Conservation (phyloP, 1,140 invertebrate species). For the Ips nitidus region DNA sequence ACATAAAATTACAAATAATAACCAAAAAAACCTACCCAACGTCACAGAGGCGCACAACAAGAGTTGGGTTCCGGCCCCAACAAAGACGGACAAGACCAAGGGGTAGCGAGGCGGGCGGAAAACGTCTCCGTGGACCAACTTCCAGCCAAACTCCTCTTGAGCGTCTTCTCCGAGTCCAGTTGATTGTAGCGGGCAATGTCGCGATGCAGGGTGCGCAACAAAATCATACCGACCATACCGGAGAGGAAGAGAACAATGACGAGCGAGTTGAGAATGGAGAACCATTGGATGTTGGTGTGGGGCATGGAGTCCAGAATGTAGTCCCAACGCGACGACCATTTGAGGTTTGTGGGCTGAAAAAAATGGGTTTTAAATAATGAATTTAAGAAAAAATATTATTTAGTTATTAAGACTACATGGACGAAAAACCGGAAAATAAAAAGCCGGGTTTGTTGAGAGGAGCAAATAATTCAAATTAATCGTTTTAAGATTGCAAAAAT, state of each 20-base stretch:
- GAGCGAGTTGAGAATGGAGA: slow-evolving; percentile 88
- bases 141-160: slow-evolving; percentile 97
- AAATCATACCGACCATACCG: slow-evolving; percentile 99
- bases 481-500: too few species aligned
- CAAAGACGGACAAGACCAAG: slow-evolving; percentile 92
- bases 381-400: too few species aligned
- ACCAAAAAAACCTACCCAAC: slow-evolving; percentile 84
- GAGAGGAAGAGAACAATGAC: slow-evolving; percentile 91
- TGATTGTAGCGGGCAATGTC: slow-evolving; percentile 99
- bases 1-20: too few species aligned
- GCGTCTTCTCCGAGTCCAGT: slow-evolving; percentile 95
- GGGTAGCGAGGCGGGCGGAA: slow-evolving; percentile 93
- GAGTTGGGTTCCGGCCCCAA: slow-evolving; percentile 95
- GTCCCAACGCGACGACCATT: slow-evolving; percentile 99
- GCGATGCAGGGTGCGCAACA: slow-evolving; percentile 94
- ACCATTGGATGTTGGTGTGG: slow-evolving; percentile 99
- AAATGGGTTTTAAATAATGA: too few species aligned
- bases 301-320: slow-evolving; percentile 98
- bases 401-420: slow-evolving; percentile 66
- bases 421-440: too few species aligned
- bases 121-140: slow-evolving; percentile 94
- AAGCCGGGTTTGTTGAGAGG: too few species aligned
- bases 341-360: too few species aligned
- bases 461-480: too few species aligned
- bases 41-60: slow-evolving; percentile 75